Conservation (phyloP, 2,113 vertebrate genomes). For the Raja brachyura region DNA sequence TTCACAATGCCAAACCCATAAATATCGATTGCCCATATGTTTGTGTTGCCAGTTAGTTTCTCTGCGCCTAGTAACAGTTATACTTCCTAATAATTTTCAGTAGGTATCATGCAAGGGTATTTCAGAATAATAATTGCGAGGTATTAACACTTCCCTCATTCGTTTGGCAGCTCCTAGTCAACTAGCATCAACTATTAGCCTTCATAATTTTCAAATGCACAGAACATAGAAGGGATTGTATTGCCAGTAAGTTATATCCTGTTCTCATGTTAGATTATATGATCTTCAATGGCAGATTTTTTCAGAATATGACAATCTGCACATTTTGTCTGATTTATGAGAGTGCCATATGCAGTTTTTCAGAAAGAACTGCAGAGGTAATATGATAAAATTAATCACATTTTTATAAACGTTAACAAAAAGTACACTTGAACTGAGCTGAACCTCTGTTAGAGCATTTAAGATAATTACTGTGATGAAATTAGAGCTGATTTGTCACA, state of each 20-base stretch:
- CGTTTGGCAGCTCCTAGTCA: neutral
- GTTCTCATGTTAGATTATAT: neutral
- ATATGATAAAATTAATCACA: neutral
- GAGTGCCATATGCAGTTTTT: neutral
- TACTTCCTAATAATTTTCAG: neutral
- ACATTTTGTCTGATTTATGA: neutral
- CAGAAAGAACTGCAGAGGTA: neutral
- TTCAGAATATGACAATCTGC: neutral
- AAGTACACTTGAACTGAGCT: neutral
- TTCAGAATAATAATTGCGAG: neutral
- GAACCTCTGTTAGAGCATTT: neutral
- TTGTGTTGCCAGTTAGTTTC: neutral
- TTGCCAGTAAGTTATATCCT: neutral
- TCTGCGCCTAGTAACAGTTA: neutral
- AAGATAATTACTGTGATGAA: neutral
- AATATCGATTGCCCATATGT: neutral
- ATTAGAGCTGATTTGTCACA: neutral
- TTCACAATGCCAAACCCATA: neutral
- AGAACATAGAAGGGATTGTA: neutral
- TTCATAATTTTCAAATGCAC: neutral
- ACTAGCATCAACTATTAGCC: neutral
- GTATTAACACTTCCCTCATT: neutral
- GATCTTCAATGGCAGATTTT: neutral
- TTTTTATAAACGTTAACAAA: neutral
- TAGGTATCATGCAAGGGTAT: neutral